These are phyloP conservation scores for Panorpa germanica DNA, from an alignment of 2,888 invertebrate genomes.

Conservation along the genomic window DNA sequence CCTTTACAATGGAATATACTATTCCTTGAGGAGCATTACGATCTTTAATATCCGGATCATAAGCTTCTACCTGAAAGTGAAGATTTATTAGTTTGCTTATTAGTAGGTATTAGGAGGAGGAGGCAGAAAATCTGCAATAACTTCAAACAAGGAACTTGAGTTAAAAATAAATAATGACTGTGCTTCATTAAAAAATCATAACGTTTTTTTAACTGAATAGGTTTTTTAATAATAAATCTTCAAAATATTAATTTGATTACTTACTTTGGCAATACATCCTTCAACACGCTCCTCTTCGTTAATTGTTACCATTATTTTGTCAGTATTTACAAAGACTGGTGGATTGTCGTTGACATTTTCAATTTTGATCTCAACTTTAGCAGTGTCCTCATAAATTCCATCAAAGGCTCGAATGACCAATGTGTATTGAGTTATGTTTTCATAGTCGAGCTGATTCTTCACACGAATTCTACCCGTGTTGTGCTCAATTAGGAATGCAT, in stretches of 20 bases:
- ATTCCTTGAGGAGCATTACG: constrained; percentile 57
- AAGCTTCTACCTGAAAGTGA: constrained; percentile 37
- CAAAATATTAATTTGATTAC: too few relatives aligned
- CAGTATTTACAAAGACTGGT: constrained; percentile 76
- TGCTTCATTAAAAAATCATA: constrained; percentile 14
- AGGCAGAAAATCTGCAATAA: too few relatives aligned
- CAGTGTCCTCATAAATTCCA: constrained; percentile 64
- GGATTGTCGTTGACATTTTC: constrained; percentile 87
- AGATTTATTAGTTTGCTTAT: constrained; percentile 2
- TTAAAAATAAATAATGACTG: constrained; percentile 6
- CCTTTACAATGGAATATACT: constrained; percentile 51
- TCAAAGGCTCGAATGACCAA: constrained; percentile 71
- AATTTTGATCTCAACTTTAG: constrained; percentile 68
- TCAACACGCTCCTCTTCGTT: constrained; percentile 50
- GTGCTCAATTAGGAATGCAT: constrained; percentile 71
- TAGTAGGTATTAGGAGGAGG: too few relatives aligned
- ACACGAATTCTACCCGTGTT: constrained; percentile 74
- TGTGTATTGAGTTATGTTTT: constrained; percentile 66
- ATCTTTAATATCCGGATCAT: constrained; percentile 73
- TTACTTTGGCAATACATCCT: constrained; percentile 51
- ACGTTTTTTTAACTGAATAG: too few relatives aligned
- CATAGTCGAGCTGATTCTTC: constrained; percentile 61
- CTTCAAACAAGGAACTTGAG: too few relatives aligned
- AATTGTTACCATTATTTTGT: too few relatives aligned
- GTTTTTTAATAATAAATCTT: too few relatives aligned